phyloP scores from a whole-genome alignment of 2,797 vertebrate species.

The Glyptemys insculpta region DNA sequence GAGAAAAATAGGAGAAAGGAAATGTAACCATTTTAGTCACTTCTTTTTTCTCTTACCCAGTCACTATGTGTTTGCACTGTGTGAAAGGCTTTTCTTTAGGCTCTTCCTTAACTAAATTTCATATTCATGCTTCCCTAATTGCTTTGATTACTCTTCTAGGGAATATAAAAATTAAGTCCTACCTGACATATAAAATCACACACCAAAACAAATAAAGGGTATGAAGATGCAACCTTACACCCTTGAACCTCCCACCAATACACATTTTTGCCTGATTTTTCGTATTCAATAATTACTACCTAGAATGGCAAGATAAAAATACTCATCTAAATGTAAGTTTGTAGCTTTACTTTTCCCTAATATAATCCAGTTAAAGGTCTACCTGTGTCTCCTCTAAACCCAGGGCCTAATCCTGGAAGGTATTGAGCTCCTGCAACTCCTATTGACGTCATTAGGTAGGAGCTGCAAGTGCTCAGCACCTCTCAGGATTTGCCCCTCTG shows the following conservation, averaged over 20 bases:
- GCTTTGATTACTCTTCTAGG: neutral
- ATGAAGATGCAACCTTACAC: neutral
- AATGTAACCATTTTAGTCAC: neutral
- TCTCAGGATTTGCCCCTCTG: neutral
- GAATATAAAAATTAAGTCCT: conserved; percentile 8
- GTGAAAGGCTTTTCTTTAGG: neutral
- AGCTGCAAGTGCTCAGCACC: neutral
- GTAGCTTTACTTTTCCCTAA: neutral
- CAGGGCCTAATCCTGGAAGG: neutral
- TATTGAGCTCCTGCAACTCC: neutral
- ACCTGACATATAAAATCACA: neutral
- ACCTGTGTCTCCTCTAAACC: neutral
- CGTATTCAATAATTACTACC: neutral
- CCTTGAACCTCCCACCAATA: neutral
- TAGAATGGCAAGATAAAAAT: neutral
- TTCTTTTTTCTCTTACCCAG: neutral
- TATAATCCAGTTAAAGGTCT: neutral
- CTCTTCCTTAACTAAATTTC: conserved; percentile 7
- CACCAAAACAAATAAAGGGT: neutral
- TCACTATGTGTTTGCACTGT: neutral
- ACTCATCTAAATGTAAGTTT: neutral
- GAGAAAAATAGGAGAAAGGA: neutral
- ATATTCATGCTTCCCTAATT: conserved; percentile 28
- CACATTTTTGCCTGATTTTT: neutral
- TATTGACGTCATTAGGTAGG: neutral